Percentiles rank a stretch among this genome's conserved stretches.
Evolutionary conservation across 2,888 invertebrate species (phyloP).

Genomic region (Neoascia interrupta): DNA sequence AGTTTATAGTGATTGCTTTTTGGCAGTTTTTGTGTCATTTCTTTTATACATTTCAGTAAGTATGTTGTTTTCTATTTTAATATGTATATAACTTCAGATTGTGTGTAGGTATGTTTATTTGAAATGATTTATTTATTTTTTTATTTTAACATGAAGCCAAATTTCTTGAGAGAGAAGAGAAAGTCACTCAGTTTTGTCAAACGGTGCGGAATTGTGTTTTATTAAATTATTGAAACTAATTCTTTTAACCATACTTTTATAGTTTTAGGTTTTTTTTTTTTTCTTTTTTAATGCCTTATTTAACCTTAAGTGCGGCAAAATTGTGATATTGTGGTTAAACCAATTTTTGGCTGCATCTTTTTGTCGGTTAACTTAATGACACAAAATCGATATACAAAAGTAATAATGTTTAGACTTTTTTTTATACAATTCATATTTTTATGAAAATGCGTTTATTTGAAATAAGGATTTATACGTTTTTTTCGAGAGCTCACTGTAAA

Average conservation of each 20-base stretch:
- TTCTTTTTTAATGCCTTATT: too few species aligned
- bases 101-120: conserved; percentile 12
- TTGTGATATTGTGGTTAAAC: too few species aligned
- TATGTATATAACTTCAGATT: conserved; percentile 7
- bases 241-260: conserved; percentile 18
- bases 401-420: too few species aligned
- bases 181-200: conserved; percentile 26
- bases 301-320: conserved; percentile 39
- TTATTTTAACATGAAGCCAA: conserved; percentile 44
- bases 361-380: too few species aligned
- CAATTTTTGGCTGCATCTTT: too few species aligned
- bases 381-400: too few species aligned
- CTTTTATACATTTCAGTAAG: conserved; percentile 3
- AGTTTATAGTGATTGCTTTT: conserved; percentile 66
- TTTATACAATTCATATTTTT: too few species aligned
- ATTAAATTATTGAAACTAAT: conserved; percentile 40
- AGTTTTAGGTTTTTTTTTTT: conserved; percentile 7
- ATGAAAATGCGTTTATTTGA: too few species aligned
- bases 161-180: conserved; percentile 30
- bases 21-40: conserved; percentile 66
- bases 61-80: conserved; percentile 9
- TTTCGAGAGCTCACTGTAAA: conserved; percentile 59
- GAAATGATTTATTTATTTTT: conserved; percentile 4
- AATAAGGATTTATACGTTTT: conserved; percentile 1
- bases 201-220: conserved; percentile 57